These are phyloP conservation scores for Helarctos malayanus DNA, from an alignment of 2,797 vertebrate genomes.

Conservation along the genomic window DNA sequence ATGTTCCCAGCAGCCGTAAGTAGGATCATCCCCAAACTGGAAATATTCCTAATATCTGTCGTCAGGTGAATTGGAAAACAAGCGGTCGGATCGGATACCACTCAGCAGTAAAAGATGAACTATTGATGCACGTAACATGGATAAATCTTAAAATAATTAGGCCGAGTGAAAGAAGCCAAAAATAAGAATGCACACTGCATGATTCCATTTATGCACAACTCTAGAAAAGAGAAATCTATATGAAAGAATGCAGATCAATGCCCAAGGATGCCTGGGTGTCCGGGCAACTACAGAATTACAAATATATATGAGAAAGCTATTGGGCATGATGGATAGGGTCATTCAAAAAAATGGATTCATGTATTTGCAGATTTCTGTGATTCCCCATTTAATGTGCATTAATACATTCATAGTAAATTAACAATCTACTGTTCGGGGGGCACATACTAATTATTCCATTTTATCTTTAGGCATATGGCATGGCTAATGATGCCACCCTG, in stretches of 20 bases:
- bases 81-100: background rate
- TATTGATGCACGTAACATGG: background rate
- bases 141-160: background rate
- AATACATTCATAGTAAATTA: background rate
- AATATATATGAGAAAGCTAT: background rate
- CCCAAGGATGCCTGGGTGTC: background rate
- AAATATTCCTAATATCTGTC: background rate
- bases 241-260: background rate
- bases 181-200: background rate
- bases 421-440: background rate
- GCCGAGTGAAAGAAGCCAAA: background rate
- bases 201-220: background rate
- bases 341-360: background rate
- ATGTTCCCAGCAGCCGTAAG: background rate
- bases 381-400: background rate
- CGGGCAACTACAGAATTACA: background rate
- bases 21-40: background rate
- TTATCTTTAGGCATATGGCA: background rate
- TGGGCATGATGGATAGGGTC: background rate
- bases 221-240: background rate
- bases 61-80: background rate
- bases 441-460: background rate
- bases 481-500: background rate
- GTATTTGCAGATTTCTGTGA: background rate
- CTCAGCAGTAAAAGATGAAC: background rate